Evolutionary conservation across 2,113 vertebrate species (phyloP).

Genomic region (Mustela lutreola): DNA sequence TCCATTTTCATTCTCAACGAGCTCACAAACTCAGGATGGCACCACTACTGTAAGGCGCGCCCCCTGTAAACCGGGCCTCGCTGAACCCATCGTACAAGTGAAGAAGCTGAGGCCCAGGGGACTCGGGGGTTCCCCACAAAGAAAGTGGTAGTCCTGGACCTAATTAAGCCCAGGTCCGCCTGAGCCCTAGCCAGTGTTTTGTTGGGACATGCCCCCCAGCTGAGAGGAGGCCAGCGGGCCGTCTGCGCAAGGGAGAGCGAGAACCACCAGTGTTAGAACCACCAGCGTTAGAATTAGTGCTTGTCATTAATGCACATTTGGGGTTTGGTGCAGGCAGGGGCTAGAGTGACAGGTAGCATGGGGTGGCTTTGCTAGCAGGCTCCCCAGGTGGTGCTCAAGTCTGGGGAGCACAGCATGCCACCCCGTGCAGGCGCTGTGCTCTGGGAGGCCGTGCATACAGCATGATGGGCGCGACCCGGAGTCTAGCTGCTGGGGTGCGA

Average conservation of each 20-base stretch:
- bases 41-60: accelerated
- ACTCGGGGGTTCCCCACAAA: not conserved
- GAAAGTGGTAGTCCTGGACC: not conserved
- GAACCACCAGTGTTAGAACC: not conserved
- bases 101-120: not conserved
- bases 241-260: not conserved
- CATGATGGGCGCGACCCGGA: accelerated
- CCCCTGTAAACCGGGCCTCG: not conserved
- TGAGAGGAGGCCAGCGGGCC: not conserved
- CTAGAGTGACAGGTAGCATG: not conserved
- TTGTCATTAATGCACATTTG: not conserved
- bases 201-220: not conserved
- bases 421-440: accelerated
- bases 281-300: not conserved
- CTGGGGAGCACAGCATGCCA: not conserved
- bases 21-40: not conserved
- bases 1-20: not conserved
- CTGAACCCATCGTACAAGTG: not conserved
- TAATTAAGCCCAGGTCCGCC: not conserved
- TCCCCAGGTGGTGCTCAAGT: not conserved
- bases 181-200: not conserved
- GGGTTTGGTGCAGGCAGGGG: not conserved
- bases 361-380: not conserved
- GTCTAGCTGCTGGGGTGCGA: accelerated
- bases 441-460: accelerated